A percentile compares a stretch with the other conserved stretches of the same genome.
Evolutionary conservation across 2,113 vertebrate genomes (phyloP).

Genomic region (Paramisgurnus dabryanus): DNA sequence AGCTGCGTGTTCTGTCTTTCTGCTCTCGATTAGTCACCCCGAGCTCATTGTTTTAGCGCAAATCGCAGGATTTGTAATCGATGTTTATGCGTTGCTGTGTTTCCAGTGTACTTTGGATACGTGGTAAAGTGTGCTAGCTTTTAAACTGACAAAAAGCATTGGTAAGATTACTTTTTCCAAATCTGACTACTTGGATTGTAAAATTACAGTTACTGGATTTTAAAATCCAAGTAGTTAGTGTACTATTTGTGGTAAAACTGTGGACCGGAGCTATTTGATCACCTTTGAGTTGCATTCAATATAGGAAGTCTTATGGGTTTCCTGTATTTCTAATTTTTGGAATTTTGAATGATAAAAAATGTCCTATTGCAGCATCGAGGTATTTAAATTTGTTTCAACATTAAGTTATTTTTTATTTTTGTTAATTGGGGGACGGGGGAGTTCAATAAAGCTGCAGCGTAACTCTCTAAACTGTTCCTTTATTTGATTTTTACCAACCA

Average conservation of each 20-base stretch:
- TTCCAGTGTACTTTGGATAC: constrained; percentile 7
- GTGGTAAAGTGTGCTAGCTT: constrained; percentile 19
- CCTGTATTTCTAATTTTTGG: not conserved
- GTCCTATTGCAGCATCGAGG: not conserved
- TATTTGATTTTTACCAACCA: not conserved
- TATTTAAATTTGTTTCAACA: constrained; percentile 28
- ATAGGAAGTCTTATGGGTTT: not conserved
- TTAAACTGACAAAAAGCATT: constrained; percentile 10
- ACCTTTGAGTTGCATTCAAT: not conserved
- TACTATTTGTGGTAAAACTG: constrained; percentile 18
- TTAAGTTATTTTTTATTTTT: constrained; percentile 27
- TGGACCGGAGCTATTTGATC: constrained; percentile 3
- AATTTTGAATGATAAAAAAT: not conserved
- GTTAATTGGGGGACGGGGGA: constrained; percentile 34
- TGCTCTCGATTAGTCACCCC: not conserved
- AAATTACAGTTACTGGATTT: not conserved
- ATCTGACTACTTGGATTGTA: not conserved
- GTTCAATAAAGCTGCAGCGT: constrained; percentile 49
- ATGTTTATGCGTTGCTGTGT: constrained; percentile 5
- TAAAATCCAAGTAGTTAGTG: not conserved
- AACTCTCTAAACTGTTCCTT: constrained; percentile 1
- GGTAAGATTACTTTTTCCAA: not conserved
- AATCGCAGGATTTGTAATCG: not conserved
- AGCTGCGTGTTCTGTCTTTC: constrained; percentile 3
- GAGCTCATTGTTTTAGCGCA: not conserved